Evolutionary conservation across 1,140 invertebrate genomes (phyloP).

Genomic region (Neodiprion virginianus): DNA sequence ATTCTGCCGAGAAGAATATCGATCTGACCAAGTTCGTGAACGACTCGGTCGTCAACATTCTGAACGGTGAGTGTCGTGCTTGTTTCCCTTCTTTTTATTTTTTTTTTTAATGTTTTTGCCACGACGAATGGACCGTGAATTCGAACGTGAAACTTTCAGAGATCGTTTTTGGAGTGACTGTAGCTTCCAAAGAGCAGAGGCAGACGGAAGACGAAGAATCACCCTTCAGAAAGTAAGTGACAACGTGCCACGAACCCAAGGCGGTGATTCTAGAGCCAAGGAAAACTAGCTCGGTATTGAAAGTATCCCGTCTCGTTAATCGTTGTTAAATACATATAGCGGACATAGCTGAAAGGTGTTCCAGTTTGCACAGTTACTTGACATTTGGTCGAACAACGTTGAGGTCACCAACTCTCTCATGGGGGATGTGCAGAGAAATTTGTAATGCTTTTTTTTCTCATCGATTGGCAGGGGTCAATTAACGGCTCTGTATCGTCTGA

Average conservation of each 20-base stretch:
- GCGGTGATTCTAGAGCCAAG: too few species aligned
- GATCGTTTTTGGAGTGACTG: conserved; percentile 61
- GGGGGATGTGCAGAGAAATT: not conserved
- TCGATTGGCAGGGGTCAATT: conserved; percentile 60
- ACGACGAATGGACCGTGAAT: not conserved
- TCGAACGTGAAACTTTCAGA: conserved; percentile 48
- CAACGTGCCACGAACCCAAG: not conserved
- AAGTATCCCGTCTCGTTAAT: not conserved
- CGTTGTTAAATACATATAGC: not conserved
- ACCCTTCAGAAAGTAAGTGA: conserved; percentile 62
- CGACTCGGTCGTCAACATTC: conserved; percentile 62
- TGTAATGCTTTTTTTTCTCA: conserved; percentile 5
- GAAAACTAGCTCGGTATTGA: not conserved
- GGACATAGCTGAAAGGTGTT: not conserved
- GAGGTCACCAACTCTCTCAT: not conserved
- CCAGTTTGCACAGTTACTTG: not conserved
- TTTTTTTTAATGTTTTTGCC: too few species aligned
- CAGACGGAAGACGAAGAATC: conserved; percentile 54
- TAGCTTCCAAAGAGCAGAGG: conserved; percentile 34
- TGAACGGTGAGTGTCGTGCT: conserved; percentile 60
- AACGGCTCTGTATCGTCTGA: conserved; percentile 61
- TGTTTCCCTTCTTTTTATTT: conserved; percentile 24
- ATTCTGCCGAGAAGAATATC: conserved; percentile 48
- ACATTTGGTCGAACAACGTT: not conserved
- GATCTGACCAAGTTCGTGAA: conserved; percentile 64